A percentile compares a stretch with the other conserved stretches of the same genome.
phyloP scores from a whole-genome alignment of 2,113 vertebrate genomes.

The Pituophis catenifer region DNA sequence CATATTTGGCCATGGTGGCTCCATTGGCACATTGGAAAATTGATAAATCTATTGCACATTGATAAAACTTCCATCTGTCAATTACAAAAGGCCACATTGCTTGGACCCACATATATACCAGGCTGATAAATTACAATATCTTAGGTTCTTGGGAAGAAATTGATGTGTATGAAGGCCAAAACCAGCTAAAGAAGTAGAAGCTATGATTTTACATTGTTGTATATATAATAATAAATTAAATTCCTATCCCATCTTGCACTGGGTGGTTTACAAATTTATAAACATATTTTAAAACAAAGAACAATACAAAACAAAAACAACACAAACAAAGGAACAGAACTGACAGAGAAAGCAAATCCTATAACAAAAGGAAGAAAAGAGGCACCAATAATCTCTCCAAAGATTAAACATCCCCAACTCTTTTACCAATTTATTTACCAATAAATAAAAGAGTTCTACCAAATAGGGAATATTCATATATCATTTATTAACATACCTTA shows the following conservation, averaged over 20 bases:
- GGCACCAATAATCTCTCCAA: background rate
- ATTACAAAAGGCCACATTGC: background rate
- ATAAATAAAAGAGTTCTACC: background rate
- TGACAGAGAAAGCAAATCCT: background rate
- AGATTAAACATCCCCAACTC: background rate
- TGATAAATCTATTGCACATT: background rate
- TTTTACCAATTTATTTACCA: background rate
- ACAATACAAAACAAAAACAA: background rate
- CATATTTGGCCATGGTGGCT: background rate
- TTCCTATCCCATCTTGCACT: background rate
- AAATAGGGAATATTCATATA: background rate
- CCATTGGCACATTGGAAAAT: background rate
- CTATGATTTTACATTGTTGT: background rate
- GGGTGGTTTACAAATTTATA: background rate
- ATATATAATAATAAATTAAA: background rate
- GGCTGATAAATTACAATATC: background rate
- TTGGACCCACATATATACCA: background rate
- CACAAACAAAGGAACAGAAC: background rate
- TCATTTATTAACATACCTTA: background rate
- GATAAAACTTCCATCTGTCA: background rate
- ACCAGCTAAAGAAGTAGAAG: background rate
- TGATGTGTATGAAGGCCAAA: background rate
- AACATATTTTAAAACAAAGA: background rate
- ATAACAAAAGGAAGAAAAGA: background rate
- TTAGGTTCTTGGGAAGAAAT: background rate